Base-by-base conservation (phyloP, 2,113 vertebrate species). In the Speoplatyrhinus poulsoni region DNA sequence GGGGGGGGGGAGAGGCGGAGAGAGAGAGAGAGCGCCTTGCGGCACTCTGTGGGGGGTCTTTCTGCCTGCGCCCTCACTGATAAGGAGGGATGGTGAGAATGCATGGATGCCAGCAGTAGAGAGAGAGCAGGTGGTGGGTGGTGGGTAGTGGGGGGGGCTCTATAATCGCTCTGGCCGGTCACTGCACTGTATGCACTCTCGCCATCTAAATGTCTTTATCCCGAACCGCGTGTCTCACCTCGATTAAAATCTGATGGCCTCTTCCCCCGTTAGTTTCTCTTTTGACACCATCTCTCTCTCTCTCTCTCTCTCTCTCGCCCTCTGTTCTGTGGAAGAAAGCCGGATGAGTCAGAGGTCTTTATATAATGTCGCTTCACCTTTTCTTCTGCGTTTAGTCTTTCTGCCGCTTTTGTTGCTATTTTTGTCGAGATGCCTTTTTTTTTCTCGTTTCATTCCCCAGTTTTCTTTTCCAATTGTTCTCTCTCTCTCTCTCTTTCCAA, bases 1-100 rank as follows among this genome's bases (percentile, higher is more conserved):
- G n/a, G n/a, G n/a, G 19, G 52, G 52, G 12, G 48, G 12, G 12
- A 2, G 48, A n/a, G n/a, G n/a, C 12, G 16, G 56, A 19, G 36
- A 16, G 12, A 76, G 60, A 73, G 72, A 62, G 70, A 77, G 71
- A 77, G 65, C 79, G 82, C 64, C 88, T 82, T 46, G 62, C 67
- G 76, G 83, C 79, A 81, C 66, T 76, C 82, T 86, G 82, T 0
- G 46, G 32, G 82, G 88, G 79, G 87, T 80, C 82, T 54, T 48
- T 50, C 60, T 67, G 87, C 74, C 88, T 90, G 88, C 73, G 71
- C 73, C 82, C 73, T 8, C 66, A 11, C 85, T 90, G 88, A 90
- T 90, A 90, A 88, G 77, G 13, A 70, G 55, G 67, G 56, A 66
- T 58, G 55, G 70, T 49, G 67, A 73, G 63, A 78, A 81, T 80